A percentile compares a stretch with the other conserved stretches of the same genome.
phyloP scores from a whole-genome alignment of 1,140 invertebrate species.

The Drosophila rufa region DNA sequence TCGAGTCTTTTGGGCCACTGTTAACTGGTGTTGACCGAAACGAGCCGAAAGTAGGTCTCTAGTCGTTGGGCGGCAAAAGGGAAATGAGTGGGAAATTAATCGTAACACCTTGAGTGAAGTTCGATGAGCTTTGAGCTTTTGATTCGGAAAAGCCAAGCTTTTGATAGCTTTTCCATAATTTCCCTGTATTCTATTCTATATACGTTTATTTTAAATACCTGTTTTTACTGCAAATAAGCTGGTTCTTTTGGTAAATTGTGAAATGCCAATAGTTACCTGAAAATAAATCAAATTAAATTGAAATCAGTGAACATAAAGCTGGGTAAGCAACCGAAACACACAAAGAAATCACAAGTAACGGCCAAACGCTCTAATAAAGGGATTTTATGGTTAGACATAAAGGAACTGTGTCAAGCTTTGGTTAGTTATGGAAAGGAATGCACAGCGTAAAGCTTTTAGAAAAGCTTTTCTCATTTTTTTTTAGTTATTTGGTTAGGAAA shows the following conservation, averaged over 20 bases:
- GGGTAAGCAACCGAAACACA: slow-evolving; percentile 16
- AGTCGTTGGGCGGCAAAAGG: neutral
- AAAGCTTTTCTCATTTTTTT: slow-evolving; percentile 29
- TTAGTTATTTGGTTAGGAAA: slow-evolving; percentile 2
- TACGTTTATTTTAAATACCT: slow-evolving; percentile 5
- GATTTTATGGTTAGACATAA: slow-evolving; percentile 38
- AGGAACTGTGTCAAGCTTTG: slow-evolving; percentile 34
- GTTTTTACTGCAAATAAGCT: slow-evolving; percentile 6
- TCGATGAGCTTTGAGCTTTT: slow-evolving; percentile 24
- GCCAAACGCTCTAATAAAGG: slow-evolving; percentile 33
- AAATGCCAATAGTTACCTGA: slow-evolving; percentile 71
- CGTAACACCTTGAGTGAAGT: slow-evolving; percentile 36
- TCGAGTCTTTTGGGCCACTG: slow-evolving; percentile 55
- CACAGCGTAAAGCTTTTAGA: slow-evolving; percentile 30
- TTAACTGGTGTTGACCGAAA: slow-evolving; percentile 56
- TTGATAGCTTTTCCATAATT: slow-evolving; percentile 13
- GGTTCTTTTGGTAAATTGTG: slow-evolving; percentile 22
- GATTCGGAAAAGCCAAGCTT: slow-evolving; percentile 9
- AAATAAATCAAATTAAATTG: slow-evolving; percentile 50
- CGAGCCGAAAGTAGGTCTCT: slow-evolving; percentile 63
- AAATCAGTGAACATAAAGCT: slow-evolving; percentile 27
- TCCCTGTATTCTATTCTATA: slow-evolving; percentile 21
- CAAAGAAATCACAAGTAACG: slow-evolving; percentile 43
- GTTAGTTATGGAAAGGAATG: slow-evolving; percentile 24
- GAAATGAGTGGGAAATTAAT: slow-evolving; percentile 44